Evolutionary conservation across 1,140 invertebrate genomes (phyloP), one percentile per base, ranked within the genome.

Genomic region (Hypothenemus hampei): DNA sequence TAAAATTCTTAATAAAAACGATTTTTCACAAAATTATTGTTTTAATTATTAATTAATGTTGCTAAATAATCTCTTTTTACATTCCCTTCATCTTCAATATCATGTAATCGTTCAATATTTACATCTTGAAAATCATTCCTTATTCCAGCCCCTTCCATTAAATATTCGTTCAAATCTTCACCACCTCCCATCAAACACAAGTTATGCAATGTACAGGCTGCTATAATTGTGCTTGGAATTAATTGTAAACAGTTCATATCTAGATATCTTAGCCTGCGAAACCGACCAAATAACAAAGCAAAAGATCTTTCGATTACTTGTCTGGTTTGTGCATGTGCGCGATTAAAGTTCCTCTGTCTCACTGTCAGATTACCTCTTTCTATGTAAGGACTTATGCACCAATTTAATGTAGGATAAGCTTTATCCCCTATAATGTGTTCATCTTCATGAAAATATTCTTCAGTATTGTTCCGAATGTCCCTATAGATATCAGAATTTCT

Each of bases 351-450:
- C 22, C 11, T 52, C 52, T 58, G 16, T 11, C 20, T 13, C 24
- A 11, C 2, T 11, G 36, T 44, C 10, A 43, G 10, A 43, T 55
- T 55, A 33, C 50, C 57, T 39, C 45, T 46, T 26, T 55, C 45
- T 18, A 58, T 58, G 22, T 58, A 53, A 5, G 43, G 49, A 3
- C 43, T 13, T 3, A 58, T 58, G 39, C 57, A 58, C 57, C 57
- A 58, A 8, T 16, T 15, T 19, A 41, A 40, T 3, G 47, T 11
- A 15, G 57, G 57, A 31, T 58, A 58, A 4, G 57, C 57, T 43
- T 54, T 58, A 23, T 58, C 49, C 3, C 49, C 57, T 13, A 58
- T 36, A n/a, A 58, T 47, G 20, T 24, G 48, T 43, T 58, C 36
- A 16, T 48, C 13, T 6, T 53, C 13, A 23, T 10, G 4, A 19